Conservation (phyloP, 2,113 vertebrate species). For the Phylloscopus trochiloides region DNA sequence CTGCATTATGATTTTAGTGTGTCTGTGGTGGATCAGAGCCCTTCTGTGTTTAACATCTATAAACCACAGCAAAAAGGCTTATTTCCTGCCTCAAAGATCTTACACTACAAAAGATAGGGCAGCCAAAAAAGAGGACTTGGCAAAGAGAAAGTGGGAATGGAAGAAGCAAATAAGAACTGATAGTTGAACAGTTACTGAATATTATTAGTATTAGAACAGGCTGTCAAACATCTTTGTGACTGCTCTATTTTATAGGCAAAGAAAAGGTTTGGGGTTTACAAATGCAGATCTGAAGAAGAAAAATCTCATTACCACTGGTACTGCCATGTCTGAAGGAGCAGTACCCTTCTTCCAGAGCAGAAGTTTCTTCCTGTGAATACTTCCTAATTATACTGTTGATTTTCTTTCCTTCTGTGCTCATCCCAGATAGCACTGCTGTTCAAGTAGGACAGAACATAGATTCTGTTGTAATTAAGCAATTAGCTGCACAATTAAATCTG, state of each 20-base stretch:
- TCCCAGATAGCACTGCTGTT: neutral
- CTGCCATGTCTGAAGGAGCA: neutral
- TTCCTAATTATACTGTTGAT: neutral
- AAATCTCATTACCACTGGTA: neutral
- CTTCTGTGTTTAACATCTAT: neutral
- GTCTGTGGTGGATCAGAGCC: neutral
- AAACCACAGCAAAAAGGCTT: neutral
- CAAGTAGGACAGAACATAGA: neutral
- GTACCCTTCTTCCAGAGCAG: neutral
- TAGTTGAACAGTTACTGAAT: neutral
- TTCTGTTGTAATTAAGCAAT: conserved; percentile 13
- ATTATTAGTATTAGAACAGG: neutral
- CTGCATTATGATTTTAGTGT: neutral
- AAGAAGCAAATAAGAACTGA: neutral
- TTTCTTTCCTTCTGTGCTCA: neutral
- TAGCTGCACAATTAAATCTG: conserved; percentile 21
- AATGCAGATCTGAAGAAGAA: neutral
- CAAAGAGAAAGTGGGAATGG: neutral
- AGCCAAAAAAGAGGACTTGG: neutral
- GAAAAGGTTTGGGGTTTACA: neutral
- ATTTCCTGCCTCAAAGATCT: neutral
- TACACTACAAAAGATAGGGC: neutral
- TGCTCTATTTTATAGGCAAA: neutral
- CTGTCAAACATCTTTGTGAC: neutral
- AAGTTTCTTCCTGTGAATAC: neutral